These are phyloP conservation scores for Tokudaia muenninki DNA, from an alignment of 2,797 vertebrate species.

Conservation along the genomic window DNA sequence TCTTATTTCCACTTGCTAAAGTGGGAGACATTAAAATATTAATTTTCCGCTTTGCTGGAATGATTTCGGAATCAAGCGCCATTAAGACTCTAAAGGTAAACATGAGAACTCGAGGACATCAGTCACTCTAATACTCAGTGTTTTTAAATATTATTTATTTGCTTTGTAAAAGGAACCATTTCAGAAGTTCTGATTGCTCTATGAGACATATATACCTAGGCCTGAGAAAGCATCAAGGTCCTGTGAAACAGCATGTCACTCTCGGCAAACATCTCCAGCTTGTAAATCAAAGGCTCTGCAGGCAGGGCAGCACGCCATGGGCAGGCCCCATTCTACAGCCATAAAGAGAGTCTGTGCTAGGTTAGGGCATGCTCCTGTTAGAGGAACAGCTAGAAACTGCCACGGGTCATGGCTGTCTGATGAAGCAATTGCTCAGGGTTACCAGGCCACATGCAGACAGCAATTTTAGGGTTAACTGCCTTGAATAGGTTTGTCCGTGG, in stretches of 20 bases:
- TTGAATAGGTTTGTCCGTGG: not conserved
- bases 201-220: accelerated
- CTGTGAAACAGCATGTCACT: slow-evolving; percentile 48
- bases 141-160: slow-evolving; percentile 84
- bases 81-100: slow-evolving; percentile 86
- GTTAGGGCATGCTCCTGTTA: not conserved
- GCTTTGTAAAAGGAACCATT: slow-evolving; percentile 55
- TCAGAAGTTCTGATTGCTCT: slow-evolving; percentile 44
- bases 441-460: not conserved
- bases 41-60: slow-evolving; percentile 93
- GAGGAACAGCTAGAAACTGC: not conserved
- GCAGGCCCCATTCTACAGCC: not conserved
- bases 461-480: not conserved
- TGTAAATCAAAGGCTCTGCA: slow-evolving; percentile 51
- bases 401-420: not conserved
- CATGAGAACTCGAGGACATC: slow-evolving; percentile 83
- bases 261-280: slow-evolving; percentile 13
- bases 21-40: slow-evolving; percentile 91
- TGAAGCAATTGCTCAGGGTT: not conserved
- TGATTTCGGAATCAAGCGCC: slow-evolving; percentile 89
- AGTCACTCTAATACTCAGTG: slow-evolving; percentile 84
- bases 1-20: slow-evolving; percentile 86
- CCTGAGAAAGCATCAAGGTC: not conserved
- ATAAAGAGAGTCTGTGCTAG: not conserved
- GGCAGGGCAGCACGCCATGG: not conserved